These are phyloP conservation scores for Aphrophora alni DNA, from an alignment of 2,888 invertebrate species.

Conservation along the genomic window DNA sequence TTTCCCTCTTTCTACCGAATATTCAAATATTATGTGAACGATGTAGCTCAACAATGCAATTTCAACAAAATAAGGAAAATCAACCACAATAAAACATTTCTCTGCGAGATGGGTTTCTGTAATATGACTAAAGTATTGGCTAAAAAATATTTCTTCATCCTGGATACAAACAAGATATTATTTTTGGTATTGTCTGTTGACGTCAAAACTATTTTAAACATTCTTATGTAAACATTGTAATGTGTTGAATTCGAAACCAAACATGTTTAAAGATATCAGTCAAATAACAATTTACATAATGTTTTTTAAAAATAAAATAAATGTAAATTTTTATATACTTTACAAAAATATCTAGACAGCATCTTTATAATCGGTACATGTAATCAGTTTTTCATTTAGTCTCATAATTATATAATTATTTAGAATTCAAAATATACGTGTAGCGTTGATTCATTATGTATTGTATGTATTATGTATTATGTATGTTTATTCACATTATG, in stretches of 20 bases:
- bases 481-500: too few species aligned
- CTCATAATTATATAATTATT: too few species aligned
- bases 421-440: too few species aligned
- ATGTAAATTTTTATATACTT: too few species aligned
- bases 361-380: too few species aligned
- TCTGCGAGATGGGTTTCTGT: not conserved
- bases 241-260: not conserved
- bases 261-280: not conserved
- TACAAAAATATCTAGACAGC: too few species aligned
- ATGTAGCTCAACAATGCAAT: not conserved
- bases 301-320: too few species aligned
- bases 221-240: not conserved
- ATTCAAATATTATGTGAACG: not conserved
- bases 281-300: too few species aligned
- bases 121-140: not conserved
- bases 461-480: too few species aligned
- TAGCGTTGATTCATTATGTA: too few species aligned
- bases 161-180: not conserved
- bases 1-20: not conserved
- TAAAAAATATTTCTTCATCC: not conserved
- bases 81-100: not conserved
- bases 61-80: not conserved
- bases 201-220: not conserved
- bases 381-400: too few species aligned
- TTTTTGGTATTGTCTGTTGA: not conserved